Base-by-base conservation (phyloP, 2,113 vertebrate genomes). In the Phoenicopterus ruber region DNA sequence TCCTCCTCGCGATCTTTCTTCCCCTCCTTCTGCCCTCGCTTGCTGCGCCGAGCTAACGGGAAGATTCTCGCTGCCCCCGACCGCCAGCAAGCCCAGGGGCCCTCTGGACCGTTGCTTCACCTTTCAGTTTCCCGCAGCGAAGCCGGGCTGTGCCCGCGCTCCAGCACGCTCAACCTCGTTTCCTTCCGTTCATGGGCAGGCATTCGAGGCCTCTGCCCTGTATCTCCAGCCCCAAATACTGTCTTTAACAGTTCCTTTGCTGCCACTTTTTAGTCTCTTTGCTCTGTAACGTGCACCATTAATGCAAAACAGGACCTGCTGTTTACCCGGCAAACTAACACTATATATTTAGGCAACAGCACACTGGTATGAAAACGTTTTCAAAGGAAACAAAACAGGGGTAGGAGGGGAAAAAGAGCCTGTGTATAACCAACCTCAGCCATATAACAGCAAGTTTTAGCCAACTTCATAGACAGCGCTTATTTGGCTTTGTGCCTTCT, bases 161-260 rank as follows among this genome's bases (percentile, higher is more conserved):
- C 40, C 59, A 49, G 28, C 34, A 8, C 1, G 2, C 13, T 29
- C 63, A 49, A 8, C 15, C 52, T 55, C 42, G 7, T 31, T 46
- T 13, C 59, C 26, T 38, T 11, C 11, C 7, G 36, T 52, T 40
- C 34, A n/a, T 0, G 6, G 62, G 34, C 2, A 0, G 0, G 10
- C 15, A 25, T 5, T 6, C 22, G 22, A 36, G 59, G 54, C 8
- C 55, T 26, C 54, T 38, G 82, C 36, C 46, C 50, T 34, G 21
- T 2, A 13, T 20, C 26, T 57, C 88, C 82, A 82, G 40, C 36
- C 76, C 42, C 26, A 11, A n/a, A 11, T 9, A 58, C 3, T 4
- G 16, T 14, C 72, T 69, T 38, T 12, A 34, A 40, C 42, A 63
- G 24, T 1, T 47, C 58, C 57, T 40, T 31, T 32, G 14, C n/a